Conservation (phyloP, 2,113 vertebrate species). For the Heterocephalus glaber region DNA sequence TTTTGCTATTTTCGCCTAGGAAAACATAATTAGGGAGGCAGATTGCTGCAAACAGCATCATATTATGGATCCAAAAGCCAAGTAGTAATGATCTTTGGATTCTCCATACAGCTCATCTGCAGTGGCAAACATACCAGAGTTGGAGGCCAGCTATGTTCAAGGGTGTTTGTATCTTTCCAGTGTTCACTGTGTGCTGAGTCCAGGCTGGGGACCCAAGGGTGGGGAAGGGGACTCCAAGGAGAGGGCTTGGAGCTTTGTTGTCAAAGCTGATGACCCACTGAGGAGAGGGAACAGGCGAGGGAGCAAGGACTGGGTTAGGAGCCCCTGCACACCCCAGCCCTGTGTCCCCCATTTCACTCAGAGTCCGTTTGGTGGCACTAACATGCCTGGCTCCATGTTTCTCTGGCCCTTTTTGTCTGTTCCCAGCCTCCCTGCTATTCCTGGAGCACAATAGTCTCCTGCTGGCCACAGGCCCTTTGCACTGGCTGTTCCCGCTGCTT, state of each 20-base stretch:
- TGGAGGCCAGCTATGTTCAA: not conserved
- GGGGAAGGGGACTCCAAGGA: not conserved
- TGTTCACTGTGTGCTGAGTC: not conserved
- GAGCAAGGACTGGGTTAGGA: not conserved
- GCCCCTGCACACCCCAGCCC: not conserved
- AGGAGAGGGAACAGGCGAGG: not conserved
- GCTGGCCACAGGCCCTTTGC: not conserved
- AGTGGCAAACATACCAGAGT: not conserved
- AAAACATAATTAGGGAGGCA: conserved; percentile 57
- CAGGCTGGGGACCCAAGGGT: not conserved
- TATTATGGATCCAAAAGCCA: conserved; percentile 23
- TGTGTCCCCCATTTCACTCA: not conserved
- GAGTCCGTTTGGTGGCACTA: not conserved
- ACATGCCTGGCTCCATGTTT: not conserved
- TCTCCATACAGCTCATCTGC: not conserved
- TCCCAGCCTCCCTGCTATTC: not conserved
- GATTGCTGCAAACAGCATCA: not conserved
- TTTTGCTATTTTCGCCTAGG: conserved; percentile 54
- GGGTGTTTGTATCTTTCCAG: not conserved
- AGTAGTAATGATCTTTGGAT: conserved; percentile 8
- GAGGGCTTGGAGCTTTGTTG: not conserved
- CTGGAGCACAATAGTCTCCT: not conserved
- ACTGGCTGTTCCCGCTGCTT: not conserved
- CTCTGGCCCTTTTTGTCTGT: not conserved
- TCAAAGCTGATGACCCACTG: not conserved